These are phyloP conservation scores for Zalophus californianus DNA, from an alignment of 2,797 vertebrate species.

Conservation along the genomic window DNA sequence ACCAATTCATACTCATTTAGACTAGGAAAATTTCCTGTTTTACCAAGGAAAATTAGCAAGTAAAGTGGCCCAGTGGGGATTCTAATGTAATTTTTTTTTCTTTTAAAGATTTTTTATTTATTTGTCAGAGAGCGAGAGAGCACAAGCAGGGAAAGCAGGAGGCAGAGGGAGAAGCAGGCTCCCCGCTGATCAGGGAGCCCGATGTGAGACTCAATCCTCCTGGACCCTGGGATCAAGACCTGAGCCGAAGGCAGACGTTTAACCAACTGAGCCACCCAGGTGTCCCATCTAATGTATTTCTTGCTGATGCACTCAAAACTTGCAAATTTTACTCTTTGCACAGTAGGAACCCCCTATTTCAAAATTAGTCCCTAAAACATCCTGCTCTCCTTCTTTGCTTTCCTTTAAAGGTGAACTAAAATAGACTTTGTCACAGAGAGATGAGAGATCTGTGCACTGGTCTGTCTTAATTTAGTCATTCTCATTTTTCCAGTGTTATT, in stretches of 20 bases:
- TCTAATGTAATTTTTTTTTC: background rate
- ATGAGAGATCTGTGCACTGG: background rate
- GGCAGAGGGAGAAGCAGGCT: background rate
- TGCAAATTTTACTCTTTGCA: background rate
- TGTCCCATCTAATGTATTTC: background rate
- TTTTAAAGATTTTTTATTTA: background rate
- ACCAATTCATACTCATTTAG: background rate
- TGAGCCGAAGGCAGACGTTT: background rate
- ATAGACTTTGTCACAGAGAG: background rate
- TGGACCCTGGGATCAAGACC: background rate
- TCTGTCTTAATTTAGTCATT: background rate
- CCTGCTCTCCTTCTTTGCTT: background rate
- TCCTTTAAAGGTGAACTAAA: background rate
- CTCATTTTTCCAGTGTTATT: background rate
- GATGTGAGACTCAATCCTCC: background rate
- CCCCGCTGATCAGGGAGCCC: background rate
- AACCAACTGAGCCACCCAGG: background rate
- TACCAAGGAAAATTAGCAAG: background rate
- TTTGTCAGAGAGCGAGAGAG: background rate
- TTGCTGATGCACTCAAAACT: background rate
- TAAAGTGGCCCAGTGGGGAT: background rate
- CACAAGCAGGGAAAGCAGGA: background rate
- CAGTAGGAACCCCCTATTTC: background rate
- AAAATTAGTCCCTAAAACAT: conserved; percentile 40
- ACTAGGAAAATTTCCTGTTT: background rate